phyloP scores from a whole-genome alignment of 2,797 vertebrate genomes.

The Iguana delicatissima region DNA sequence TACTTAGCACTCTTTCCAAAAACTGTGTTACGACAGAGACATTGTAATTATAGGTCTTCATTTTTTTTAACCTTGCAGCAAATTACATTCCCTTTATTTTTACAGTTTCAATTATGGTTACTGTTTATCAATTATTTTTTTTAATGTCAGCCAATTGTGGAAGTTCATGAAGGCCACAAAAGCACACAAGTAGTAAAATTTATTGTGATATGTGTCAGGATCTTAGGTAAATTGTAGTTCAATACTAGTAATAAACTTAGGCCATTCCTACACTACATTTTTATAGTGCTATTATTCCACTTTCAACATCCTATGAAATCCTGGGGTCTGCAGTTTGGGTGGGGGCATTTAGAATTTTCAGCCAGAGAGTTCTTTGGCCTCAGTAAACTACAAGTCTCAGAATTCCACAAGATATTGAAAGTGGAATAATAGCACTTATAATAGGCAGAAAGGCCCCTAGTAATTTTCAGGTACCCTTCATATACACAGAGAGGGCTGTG shows the following conservation, averaged over 20 bases:
- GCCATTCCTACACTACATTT: too few species aligned
- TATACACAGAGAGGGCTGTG: too few species aligned
- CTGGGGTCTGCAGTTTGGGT: too few species aligned
- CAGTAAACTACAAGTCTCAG: too few species aligned
- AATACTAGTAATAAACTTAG: not conserved
- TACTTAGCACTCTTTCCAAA: not conserved
- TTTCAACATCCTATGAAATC: too few species aligned
- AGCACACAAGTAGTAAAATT: not conserved
- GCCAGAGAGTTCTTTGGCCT: too few species aligned
- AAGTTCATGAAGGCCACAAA: conserved; percentile 4
- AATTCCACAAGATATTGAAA: too few species aligned
- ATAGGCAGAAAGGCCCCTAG: too few species aligned
- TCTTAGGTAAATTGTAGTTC: not conserved
- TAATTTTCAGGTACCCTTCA: too few species aligned
- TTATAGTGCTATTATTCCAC: too few species aligned
- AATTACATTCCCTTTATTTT: conserved; percentile 10
- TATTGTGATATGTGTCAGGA: not conserved
- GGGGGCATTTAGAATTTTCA: too few species aligned
- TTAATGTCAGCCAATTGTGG: conserved; percentile 1
- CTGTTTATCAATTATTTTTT: conserved; percentile 14
- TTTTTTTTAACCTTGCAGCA: conserved; percentile 17
- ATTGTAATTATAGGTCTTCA: conserved; percentile 24
- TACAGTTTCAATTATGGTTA: conserved; percentile 8
- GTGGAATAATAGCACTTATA: too few species aligned
- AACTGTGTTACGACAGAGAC: conserved; percentile 3